These are phyloP conservation scores for Anthophora plumipes DNA, from an alignment of 2,888 invertebrate genomes.

Conservation along the genomic window DNA sequence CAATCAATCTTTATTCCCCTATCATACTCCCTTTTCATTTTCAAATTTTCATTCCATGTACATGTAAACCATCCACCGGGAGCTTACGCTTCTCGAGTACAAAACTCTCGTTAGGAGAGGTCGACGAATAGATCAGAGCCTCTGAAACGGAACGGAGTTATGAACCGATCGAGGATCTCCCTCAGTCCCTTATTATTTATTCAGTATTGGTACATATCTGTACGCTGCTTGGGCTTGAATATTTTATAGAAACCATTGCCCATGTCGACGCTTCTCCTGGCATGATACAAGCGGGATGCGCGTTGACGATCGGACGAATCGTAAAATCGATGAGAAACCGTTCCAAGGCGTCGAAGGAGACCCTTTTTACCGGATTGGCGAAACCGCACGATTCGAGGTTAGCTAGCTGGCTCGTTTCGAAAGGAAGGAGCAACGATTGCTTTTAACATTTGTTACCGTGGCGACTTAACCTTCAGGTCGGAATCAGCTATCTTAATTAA, in stretches of 20 bases:
- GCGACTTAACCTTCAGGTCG: not conserved
- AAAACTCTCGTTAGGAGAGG: conserved; percentile 60
- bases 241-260: conserved; percentile 67
- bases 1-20: not conserved
- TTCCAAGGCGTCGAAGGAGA: conserved; percentile 37
- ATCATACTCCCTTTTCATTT: conserved; percentile 38
- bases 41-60: conserved; percentile 45
- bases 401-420: not conserved
- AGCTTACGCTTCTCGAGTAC: conserved; percentile 43
- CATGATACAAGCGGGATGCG: conserved; percentile 31
- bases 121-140: conserved; percentile 56
- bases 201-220: conserved; percentile 67
- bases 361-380: conserved; percentile 30
- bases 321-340: conserved; percentile 57
- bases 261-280: conserved; percentile 51
- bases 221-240: conserved; percentile 63
- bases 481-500: conserved; percentile 60
- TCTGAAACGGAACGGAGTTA: conserved; percentile 63
- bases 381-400: conserved; percentile 32
- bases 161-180: conserved; percentile 66
- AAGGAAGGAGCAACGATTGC: conserved; percentile 30
- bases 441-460: not conserved
- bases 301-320: conserved; percentile 63
- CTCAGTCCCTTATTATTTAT: conserved; percentile 65
- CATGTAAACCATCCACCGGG: not conserved